Conservation (phyloP, 2,113 vertebrate genomes). For the Malurus cyaneus region DNA sequence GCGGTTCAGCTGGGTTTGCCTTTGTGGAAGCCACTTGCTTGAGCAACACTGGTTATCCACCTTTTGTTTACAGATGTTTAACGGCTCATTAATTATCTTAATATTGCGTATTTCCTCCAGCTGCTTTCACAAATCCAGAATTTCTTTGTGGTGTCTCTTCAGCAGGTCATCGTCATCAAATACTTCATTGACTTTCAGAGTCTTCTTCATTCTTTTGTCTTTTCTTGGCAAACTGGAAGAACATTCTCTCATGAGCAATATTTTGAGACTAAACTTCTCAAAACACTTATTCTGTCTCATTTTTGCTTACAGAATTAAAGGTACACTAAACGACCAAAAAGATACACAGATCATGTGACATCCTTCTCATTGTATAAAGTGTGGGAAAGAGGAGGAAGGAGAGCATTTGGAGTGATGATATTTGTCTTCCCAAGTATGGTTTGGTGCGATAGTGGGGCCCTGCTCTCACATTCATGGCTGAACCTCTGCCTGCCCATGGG, state of each 20-base stretch:
- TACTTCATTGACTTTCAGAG: conserved; percentile 87
- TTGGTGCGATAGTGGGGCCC: too few species aligned
- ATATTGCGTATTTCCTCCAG: conserved; percentile 74
- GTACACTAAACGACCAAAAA: background rate
- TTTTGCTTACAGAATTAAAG: background rate
- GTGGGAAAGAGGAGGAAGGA: background rate
- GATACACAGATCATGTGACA: background rate
- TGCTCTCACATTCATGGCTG: background rate
- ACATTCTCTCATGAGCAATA: background rate
- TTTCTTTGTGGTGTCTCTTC: conserved; percentile 87
- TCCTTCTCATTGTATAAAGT: background rate
- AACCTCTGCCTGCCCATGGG: background rate
- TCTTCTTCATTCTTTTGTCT: conserved; percentile 90
- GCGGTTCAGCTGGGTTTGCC: background rate
- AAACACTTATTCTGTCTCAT: background rate
- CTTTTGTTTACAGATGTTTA: background rate
- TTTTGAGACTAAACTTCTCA: background rate
- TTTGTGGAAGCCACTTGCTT: background rate
- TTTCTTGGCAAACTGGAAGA: conserved; percentile 88
- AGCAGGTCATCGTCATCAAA: conserved; percentile 87
- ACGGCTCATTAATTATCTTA: background rate
- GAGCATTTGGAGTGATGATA: background rate
- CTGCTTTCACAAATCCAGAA: conserved; percentile 86
- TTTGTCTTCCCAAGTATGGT: background rate
- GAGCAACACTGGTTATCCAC: background rate